Conservation (phyloP, 2,113 vertebrate genomes). For the Drymodes brunneopygia region DNA sequence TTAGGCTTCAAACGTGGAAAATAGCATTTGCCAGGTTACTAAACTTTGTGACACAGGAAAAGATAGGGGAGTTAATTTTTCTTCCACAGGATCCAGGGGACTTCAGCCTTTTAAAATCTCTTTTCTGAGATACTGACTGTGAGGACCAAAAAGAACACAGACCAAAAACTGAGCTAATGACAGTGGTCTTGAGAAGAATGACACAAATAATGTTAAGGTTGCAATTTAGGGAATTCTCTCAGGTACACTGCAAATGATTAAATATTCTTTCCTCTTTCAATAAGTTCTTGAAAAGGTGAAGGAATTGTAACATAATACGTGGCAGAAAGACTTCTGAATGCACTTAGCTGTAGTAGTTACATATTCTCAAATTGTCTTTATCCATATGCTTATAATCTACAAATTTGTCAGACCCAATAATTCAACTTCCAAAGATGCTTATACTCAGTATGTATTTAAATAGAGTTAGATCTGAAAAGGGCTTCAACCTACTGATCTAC, state of each 20-base stretch:
- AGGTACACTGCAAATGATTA: constrained; percentile 6
- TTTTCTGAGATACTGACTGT: neutral
- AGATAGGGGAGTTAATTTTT: constrained; percentile 10
- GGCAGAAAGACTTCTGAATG: constrained; percentile 38
- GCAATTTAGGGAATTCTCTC: constrained; percentile 15
- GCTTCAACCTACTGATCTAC: neutral
- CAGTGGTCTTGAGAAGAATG: constrained; percentile 19
- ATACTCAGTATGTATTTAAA: neutral
- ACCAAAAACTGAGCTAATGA: constrained; percentile 45
- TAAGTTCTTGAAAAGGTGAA: constrained; percentile 55
- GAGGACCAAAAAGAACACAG: constrained; percentile 41
- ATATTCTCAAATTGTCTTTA: constrained; percentile 8
- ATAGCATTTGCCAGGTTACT: neutral
- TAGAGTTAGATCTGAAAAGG: neutral
- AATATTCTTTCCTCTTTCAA: constrained; percentile 15
- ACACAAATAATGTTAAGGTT: constrained; percentile 18
- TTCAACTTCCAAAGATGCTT: constrained; percentile 22
- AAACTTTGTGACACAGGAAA: neutral
- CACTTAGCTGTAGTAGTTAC: neutral
- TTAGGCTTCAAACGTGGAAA: constrained; percentile 10
- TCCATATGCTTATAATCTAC: constrained; percentile 10
- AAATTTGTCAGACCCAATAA: constrained; percentile 4
- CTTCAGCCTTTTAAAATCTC: neutral
- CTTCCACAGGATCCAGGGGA: neutral
- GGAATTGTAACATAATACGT: constrained; percentile 36